phyloP scores from a whole-genome alignment of 2,888 invertebrate species.

The Coenonympha glycerion region DNA sequence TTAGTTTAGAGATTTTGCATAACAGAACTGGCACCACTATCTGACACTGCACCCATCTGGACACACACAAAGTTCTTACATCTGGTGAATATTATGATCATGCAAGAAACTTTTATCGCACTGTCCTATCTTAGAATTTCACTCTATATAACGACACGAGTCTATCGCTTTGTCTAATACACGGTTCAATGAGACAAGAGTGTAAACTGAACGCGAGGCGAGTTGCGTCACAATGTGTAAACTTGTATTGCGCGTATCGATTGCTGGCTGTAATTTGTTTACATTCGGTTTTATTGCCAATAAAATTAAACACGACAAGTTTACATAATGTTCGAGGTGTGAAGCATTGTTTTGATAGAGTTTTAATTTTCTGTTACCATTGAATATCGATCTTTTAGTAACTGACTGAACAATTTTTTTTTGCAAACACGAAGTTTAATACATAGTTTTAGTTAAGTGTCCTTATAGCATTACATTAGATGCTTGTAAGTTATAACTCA shows the following conservation, averaged over 20 bases:
- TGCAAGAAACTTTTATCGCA: not conserved
- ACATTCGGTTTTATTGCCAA: constrained; percentile 4
- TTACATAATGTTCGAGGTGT: not conserved
- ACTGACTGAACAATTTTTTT: no score
- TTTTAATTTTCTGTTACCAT: not conserved
- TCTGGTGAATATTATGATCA: no score
- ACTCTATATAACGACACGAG: constrained; percentile 4
- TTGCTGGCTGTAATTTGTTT: constrained; percentile 2
- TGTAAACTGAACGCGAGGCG: constrained; percentile 1
- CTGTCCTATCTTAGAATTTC: not conserved
- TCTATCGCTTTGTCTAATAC: constrained; percentile 9
- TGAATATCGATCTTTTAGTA: no score
- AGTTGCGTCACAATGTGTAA: constrained; percentile 3
- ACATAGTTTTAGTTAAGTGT: no score
- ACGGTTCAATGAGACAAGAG: constrained; percentile 9
- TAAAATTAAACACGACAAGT: constrained; percentile 2
- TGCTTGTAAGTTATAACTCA: no score
- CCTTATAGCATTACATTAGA: no score
- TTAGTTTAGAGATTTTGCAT: no score
- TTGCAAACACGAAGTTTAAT: no score
- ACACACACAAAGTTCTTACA: no score
- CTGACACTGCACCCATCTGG: no score
- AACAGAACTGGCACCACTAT: no score
- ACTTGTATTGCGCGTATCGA: constrained; percentile 5
- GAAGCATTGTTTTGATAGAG: not conserved